Base-by-base conservation (phyloP, 2,888 invertebrate genomes). In the Microctonus brassicae region DNA sequence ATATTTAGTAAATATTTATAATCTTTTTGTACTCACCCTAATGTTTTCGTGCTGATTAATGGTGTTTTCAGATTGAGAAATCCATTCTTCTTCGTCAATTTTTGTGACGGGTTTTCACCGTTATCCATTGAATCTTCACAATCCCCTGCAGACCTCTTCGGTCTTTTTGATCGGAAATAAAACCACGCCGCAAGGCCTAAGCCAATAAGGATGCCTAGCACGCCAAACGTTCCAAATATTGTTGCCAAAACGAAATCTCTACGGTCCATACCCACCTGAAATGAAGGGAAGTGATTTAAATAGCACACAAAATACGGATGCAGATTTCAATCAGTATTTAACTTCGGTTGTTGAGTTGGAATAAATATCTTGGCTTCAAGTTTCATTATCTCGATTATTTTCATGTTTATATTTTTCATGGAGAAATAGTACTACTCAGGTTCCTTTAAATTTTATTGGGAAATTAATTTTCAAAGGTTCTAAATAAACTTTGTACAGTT, bases 21-120 rank as follows among this genome's bases (percentile, higher is more conserved):
- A 39, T 39, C 3, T 20, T 36, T 20, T 20, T 22, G 3, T 17
- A 91, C 93, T 93, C 86, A 94, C 94, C 93, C 93, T 69, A 94
- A 87, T 26, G 93, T 92, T 83, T 93, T 94, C 11, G 93, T 93
- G 79, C 92, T 92, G 79, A 94, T 94, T 65, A 94, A 89, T 0
- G 94, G 94, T 17, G 93, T 93, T 87, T 93, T 93, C 80, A 94
- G 85, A 80, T 90, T 93, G 68, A 94, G 89, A 80, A 93, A 93
- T 47, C 93, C 93, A 79, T 93, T 93, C 78, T 90, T 91, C 81
- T 92, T 91, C 72, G 75, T 75, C 6, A 79, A 70, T 10, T 78
- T 77, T 42, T 81, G 80, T 33, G 79, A 77, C 55, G 76, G 75
- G 47, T 89, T 89, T 69, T 90, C 90, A 70, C 89, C 90, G 73